These are phyloP conservation scores for Megathymus violae DNA, from an alignment of 1,140 invertebrate genomes.

Conservation along the genomic window DNA sequence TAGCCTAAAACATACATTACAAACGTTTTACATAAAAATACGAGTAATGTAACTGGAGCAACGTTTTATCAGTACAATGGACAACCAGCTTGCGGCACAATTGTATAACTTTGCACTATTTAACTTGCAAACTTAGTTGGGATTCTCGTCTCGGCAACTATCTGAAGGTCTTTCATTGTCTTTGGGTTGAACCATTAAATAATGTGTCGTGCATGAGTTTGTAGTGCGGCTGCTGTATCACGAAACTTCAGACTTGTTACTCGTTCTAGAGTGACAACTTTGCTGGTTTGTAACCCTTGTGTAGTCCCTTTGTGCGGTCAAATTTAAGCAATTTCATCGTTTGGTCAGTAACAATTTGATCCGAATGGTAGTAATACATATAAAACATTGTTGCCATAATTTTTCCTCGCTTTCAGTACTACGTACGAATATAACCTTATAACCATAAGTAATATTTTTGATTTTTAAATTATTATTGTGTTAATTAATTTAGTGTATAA, in stretches of 20 bases:
- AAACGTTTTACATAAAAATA: constrained; percentile 49
- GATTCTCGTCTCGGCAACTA: constrained; percentile 55
- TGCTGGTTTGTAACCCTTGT: not conserved
- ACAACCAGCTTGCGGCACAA: constrained; percentile 60
- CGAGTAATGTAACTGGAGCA: constrained; percentile 36
- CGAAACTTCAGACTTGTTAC: constrained; percentile 15
- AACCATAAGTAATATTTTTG: no score
- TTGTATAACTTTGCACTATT: constrained; percentile 70
- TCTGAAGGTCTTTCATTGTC: constrained; percentile 48
- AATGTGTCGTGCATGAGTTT: constrained; percentile 7
- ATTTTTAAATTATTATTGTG: no score
- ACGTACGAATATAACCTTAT: no score
- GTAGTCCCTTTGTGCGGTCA: no score
- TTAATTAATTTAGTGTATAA: no score
- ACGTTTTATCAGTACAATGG: constrained; percentile 58
- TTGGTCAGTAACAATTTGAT: no score
- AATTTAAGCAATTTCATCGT: no score
- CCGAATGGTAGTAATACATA: no score
- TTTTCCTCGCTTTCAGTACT: no score
- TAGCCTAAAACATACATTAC: constrained; percentile 22
- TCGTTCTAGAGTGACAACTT: not conserved
- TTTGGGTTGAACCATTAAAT: constrained; percentile 35
- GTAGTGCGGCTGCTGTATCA: constrained; percentile 12
- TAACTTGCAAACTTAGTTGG: constrained; percentile 63
- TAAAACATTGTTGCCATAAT: no score